Base-by-base conservation (phyloP, 2,888 invertebrate species). In the Yponomeuta malinellus region DNA sequence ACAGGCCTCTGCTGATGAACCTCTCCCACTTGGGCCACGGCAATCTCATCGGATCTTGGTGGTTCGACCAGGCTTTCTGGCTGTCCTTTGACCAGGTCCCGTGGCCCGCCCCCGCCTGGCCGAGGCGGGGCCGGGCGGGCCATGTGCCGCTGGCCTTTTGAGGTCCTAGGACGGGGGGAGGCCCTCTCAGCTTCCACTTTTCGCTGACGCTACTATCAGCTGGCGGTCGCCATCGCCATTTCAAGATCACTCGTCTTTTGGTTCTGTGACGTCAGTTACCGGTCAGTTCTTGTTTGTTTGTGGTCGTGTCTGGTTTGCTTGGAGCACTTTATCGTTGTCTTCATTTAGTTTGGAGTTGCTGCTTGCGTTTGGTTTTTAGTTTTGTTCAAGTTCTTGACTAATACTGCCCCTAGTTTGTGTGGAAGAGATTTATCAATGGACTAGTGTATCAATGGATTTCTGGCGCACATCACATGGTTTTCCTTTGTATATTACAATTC, bases 131-230 rank as follows among this genome's bases (percentile, higher is more conserved):
- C 83, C 91, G 90, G 82, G 90, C 87, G 33, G 91, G 90, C 92
- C 92, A 92, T 91, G 92, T 92, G 66, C 90, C 89, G 48, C 83
- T 77, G 74, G 76, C 76, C 66, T 79, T 78, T 72, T 77, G 79
- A 74, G 81, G 77, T 81, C 83, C 77, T 72, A 79, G 77, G 74
- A 84, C 86, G 74, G 74, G 78, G 74, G 79, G 80, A 78, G 79
- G 79, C 84, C 83, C 85, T 86, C 79, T 86, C 92, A 92, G 88
- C 81, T 92, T 92, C 92, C 92, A 92, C 84, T 90, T 90, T 83
- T 87, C 85, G 75, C 78, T 77, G 71, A 77, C 82, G 77, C 80
- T 74, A 75, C 74, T 86, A 87, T 92, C 91, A 90, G 88, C 90
- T 90, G 86, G 81, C 68, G 80, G 88, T 73, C 83, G 81, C 90